Evolutionary conservation across 2,113 vertebrate species (phyloP), one percentile per base, ranked within the genome.

Genomic region (Tupaia tana): DNA sequence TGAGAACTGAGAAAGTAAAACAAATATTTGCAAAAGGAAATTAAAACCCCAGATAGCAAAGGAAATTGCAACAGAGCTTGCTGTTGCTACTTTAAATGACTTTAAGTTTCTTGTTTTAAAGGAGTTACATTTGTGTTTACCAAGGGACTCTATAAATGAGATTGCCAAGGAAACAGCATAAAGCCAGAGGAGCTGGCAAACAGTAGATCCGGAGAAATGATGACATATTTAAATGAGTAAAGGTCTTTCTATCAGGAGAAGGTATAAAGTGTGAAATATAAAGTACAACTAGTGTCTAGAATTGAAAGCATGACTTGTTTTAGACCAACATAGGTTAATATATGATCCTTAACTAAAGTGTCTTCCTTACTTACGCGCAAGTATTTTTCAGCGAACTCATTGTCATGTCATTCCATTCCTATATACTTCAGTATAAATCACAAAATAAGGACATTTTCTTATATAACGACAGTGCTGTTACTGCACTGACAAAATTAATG

Each of bases 61-160:
- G 20, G n/a, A 84, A 91, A 73, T 91, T 79, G 31, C 66, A 70
- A 70, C 18, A 66, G 52, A 58, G 61, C 10, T 59, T 84, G 14
- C 25, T 63, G 16, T 61, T 66, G 52, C 69, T 66, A 71, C 78
- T 71, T 91, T 67, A 78, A 66, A 91, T 27, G 58, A 94, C 81
- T 91, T 82, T 94, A 71, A 43, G 13, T 71, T 70, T 78, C 43
- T 82, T 86, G 34, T 87, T 63, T 88, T 81, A 88, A 88, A 52
- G 71, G 83, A 91, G 56, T 90, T 93, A 63, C 24, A 75, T 15
- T 82, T 69, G 34, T 86, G 69, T 90, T 82, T 87, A 82, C 83
- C 63, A 31, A 86, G 34, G 67, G 19, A 31, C n/a, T 78, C 29
- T 73, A 43, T 52, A 64, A 80, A 77, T 83, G 88, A 91, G 63